Percentiles rank a stretch among this genome's conserved stretches.
phyloP scores from a whole-genome alignment of 92 coral and sea anemone genomes.

The Virgularia gustaviana region DNA sequence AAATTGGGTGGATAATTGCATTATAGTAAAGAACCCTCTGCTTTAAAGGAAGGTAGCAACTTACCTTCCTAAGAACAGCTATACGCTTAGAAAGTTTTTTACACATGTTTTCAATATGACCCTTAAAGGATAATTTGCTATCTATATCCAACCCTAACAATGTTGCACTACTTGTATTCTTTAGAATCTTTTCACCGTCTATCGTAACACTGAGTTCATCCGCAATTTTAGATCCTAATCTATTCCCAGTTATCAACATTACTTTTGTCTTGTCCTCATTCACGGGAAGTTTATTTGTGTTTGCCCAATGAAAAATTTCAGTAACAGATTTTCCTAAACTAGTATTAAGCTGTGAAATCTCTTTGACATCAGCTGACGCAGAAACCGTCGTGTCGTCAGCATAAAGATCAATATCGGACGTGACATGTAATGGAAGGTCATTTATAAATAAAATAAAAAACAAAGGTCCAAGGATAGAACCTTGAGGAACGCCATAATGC shows the following conservation, averaged over 20 bases:
- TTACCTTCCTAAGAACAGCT: neutral
- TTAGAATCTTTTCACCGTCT: neutral
- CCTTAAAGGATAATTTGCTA: slow-evolving; percentile 8
- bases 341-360: slow-evolving; percentile 20
- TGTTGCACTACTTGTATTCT: slow-evolving; percentile 8
- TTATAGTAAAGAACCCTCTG: neutral
- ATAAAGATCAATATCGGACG: slow-evolving; percentile 22
- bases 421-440: slow-evolving; percentile 39
- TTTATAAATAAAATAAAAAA: slow-evolving; percentile 42
- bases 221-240: slow-evolving; percentile 6
- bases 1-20: neutral
- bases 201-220: slow-evolving; percentile 16
- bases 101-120: neutral
- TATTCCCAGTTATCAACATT: slow-evolving; percentile 49
- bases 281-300: slow-evolving; percentile 10
- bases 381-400: slow-evolving; percentile 25
- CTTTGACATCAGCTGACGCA: slow-evolving; percentile 36
- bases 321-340: slow-evolving; percentile 33
- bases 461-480: slow-evolving; percentile 17
- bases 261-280: slow-evolving; percentile 46
- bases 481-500: slow-evolving; percentile 39
- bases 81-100: slow-evolving; percentile 14
- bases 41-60: neutral
- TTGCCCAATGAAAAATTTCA: slow-evolving; percentile 24
- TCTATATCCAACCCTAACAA: slow-evolving; percentile 23